Base-by-base conservation (phyloP, 2,888 invertebrate species). In the Pediacus dermestoides region DNA sequence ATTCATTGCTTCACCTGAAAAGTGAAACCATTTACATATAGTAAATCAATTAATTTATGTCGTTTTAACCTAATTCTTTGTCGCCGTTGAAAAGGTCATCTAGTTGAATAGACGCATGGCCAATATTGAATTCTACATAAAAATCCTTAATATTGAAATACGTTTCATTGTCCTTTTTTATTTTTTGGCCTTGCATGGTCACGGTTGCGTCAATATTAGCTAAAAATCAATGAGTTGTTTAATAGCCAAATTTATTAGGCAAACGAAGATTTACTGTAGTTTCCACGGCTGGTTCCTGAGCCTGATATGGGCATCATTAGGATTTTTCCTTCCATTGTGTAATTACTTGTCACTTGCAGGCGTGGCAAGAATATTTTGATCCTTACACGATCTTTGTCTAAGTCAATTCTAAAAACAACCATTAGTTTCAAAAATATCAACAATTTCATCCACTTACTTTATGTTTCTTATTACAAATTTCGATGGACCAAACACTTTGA, bases 41-140 rank as follows among this genome's bases (percentile, higher is more conserved):
- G 9, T 14, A 21, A 25, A 8, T 11, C 6, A 14, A 9, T 14
- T 27, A 6, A 16, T 25, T 16, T 6, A 30, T n/a, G n/a, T n/a
- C n/a, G n/a, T n/a, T n/a, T 66, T 4, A 64, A 79, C 81, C 78
- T 16, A 85, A 63, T 42, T 80, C 77, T 36, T 73, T 70, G 48
- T 88, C 83, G 1, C 82, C 83, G 42, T 84, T 81, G 57, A 87
- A 87, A 1, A 88, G 71, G 67, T 87, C 79, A 10, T 81, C 79
- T 30, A 88, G 67, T 45, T 80, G 73, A 45, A 88, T 72, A 8
- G 74, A 70, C 1, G 81, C 84, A 33, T 76, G 70, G 0, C 78
- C 81, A 1, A 87, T 75, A 30, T 78, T 72, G 58, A 87, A 85
- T 49, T 77, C 76, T 1, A 85, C 76, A 37, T 74, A 74, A 13